A percentile compares a stretch with the other conserved stretches of the same genome.
phyloP scores from a whole-genome alignment of 2,113 vertebrate genomes.

The Centrocercus urophasianus region DNA sequence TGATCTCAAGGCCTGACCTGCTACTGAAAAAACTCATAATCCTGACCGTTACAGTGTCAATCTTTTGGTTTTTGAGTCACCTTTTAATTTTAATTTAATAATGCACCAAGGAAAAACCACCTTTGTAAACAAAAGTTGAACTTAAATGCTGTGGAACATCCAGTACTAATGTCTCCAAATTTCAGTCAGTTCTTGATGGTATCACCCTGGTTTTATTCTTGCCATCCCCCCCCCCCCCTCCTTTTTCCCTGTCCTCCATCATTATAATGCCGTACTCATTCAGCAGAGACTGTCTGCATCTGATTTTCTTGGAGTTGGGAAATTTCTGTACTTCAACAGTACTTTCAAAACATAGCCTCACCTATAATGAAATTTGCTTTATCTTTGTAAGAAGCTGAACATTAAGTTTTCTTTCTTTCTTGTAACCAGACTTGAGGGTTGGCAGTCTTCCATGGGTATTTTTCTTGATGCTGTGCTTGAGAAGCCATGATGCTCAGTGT shows the following conservation, averaged over 20 bases:
- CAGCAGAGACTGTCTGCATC: not conserved
- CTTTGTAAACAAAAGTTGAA: not conserved
- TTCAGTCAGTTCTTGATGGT: not conserved
- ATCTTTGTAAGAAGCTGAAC: not conserved
- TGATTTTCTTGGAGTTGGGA: not conserved
- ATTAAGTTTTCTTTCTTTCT: not conserved
- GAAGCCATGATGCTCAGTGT: not conserved
- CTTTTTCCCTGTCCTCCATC: not conserved
- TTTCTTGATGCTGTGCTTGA: not conserved
- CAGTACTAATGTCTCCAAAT: not conserved
- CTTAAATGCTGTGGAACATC: not conserved
- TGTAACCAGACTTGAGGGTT: not conserved
- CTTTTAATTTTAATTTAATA: not conserved
- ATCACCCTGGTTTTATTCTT: not conserved
- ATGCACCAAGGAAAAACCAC: not conserved
- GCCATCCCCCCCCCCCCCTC: not conserved
- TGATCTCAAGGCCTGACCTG: not conserved
- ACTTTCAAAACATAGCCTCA: not conserved
- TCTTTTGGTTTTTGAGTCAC: not conserved
- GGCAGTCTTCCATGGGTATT: not conserved
- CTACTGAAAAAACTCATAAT: not conserved
- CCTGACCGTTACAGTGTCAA: not conserved
- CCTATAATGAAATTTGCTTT: not conserved
- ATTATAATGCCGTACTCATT: not conserved
- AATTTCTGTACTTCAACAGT: not conserved